phyloP scores from a whole-genome alignment of 2,113 vertebrate species.

The Psittacara wagleri region DNA sequence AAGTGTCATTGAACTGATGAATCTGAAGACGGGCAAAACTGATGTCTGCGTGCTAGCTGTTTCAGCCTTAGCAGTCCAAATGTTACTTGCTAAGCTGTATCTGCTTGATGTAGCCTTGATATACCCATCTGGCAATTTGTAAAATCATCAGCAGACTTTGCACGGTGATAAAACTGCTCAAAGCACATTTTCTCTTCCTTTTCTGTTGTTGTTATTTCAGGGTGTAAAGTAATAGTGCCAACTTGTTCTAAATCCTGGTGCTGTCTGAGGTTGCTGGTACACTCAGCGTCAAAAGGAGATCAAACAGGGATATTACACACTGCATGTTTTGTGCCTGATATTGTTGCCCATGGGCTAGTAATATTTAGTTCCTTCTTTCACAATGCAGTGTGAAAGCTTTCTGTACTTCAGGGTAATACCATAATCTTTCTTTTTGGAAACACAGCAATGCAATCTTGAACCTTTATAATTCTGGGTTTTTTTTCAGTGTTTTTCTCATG shows the following conservation, averaged over 20 bases:
- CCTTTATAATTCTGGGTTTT: not conserved
- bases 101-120: not conserved
- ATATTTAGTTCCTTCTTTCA: not conserved
- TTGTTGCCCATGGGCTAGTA: not conserved
- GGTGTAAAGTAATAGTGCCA: not conserved
- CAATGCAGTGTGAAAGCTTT: not conserved
- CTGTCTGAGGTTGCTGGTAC: not conserved
- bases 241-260: not conserved
- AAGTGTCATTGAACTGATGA: not conserved
- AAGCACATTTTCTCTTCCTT: not conserved
- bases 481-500: not conserved
- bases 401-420: not conserved
- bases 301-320: not conserved
- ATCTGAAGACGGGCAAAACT: not conserved
- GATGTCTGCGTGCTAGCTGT: not conserved
- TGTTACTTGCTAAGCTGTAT: not conserved
- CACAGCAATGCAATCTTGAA: not conserved
- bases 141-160: not conserved
- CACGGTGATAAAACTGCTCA: not conserved
- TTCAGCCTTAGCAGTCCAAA: not conserved
- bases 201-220: not conserved
- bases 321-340: not conserved
- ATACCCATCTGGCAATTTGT: slow-evolving; percentile 8
- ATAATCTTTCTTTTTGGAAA: not conserved
- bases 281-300: not conserved